Evolutionary conservation across 2,888 invertebrate species (phyloP).

Genomic region (Platynereis dumerilii): DNA sequence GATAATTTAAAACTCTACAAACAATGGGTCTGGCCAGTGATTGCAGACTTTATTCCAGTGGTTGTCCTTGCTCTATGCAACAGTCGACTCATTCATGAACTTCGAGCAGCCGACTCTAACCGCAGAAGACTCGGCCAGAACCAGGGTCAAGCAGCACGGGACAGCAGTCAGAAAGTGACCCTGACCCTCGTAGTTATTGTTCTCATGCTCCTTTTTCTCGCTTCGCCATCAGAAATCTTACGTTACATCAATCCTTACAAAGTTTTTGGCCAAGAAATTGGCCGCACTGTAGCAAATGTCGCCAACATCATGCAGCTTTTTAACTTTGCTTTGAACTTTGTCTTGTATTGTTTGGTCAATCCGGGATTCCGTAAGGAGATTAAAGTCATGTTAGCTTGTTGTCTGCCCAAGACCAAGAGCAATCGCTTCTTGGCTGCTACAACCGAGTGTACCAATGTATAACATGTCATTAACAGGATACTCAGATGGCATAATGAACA

Average conservation of each 20-base stretch:
- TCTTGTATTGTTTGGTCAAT: slow-evolving; percentile 79
- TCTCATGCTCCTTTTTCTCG: slow-evolving; percentile 54
- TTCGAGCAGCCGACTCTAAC: slow-evolving; percentile 48
- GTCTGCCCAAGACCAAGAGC: background rate
- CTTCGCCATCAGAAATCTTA: slow-evolving; percentile 53
- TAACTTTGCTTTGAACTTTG: slow-evolving; percentile 79
- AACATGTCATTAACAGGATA: too few relatives aligned
- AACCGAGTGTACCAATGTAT: too few relatives aligned
- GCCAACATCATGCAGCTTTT: slow-evolving; percentile 29
- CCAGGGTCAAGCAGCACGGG: slow-evolving; percentile 40
- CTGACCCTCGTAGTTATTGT: slow-evolving; percentile 56
- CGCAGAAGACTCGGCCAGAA: slow-evolving; percentile 44
- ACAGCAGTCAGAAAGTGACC: slow-evolving; percentile 49
- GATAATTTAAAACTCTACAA: slow-evolving; percentile 22
- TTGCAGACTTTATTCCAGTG: slow-evolving; percentile 54
- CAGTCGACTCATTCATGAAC: slow-evolving; percentile 50
- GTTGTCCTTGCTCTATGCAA: slow-evolving; percentile 53
- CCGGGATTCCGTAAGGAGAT: slow-evolving; percentile 76
- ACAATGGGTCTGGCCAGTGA: slow-evolving; percentile 48
- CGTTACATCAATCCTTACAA: slow-evolving; percentile 31
- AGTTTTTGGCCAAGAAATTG: slow-evolving; percentile 23
- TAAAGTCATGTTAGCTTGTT: slow-evolving; percentile 18
- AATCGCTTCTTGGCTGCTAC: too few relatives aligned
- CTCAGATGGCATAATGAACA: too few relatives aligned
- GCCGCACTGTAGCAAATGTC: slow-evolving; percentile 25